These are phyloP conservation scores for Rhingia rostrata DNA, from an alignment of 2,888 invertebrate species.

Conservation along the genomic window DNA sequence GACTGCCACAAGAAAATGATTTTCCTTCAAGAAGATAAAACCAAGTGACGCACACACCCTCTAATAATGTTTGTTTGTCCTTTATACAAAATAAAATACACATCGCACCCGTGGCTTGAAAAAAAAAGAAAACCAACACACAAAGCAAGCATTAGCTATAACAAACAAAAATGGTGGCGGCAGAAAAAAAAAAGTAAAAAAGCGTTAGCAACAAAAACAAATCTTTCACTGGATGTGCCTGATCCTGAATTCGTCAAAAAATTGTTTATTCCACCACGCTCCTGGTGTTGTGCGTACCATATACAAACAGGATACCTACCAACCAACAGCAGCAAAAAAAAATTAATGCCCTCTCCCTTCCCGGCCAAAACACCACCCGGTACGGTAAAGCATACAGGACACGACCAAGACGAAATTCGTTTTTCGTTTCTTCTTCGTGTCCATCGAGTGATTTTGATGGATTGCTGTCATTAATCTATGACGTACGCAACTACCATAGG, in stretches of 20 bases:
- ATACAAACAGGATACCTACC: constrained; percentile 59
- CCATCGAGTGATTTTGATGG: constrained; percentile 83
- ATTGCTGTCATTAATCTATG: constrained; percentile 83
- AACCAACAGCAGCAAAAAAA: constrained; percentile 57
- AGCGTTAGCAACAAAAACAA: constrained; percentile 46
- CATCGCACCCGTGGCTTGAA: constrained; percentile 61
- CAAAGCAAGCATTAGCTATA: constrained; percentile 42
- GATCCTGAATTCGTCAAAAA: constrained; percentile 68
- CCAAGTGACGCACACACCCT: constrained; percentile 39
- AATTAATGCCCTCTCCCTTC: constrained; percentile 53
- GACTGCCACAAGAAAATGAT: constrained; percentile 40
- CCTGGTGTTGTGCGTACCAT: constrained; percentile 67
- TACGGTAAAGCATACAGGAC: constrained; percentile 71
- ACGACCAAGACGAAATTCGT: constrained; percentile 74
- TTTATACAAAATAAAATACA: constrained; percentile 35
- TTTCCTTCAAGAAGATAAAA: constrained; percentile 38
- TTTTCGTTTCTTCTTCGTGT: constrained; percentile 80
- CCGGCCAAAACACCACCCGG: constrained; percentile 57
- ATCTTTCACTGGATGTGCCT: constrained; percentile 35
- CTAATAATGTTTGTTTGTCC: constrained; percentile 37
- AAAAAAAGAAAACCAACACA: constrained; percentile 64
- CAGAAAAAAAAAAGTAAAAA: constrained; percentile 19
- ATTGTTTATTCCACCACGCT: constrained; percentile 66
- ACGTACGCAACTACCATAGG: constrained; percentile 83
- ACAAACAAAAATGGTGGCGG: constrained; percentile 31